A percentile compares a stretch with the other conserved stretches of the same genome.
phyloP scores from a whole-genome alignment of 1,140 invertebrate genomes.

The Fragariocoptes setiger region DNA sequence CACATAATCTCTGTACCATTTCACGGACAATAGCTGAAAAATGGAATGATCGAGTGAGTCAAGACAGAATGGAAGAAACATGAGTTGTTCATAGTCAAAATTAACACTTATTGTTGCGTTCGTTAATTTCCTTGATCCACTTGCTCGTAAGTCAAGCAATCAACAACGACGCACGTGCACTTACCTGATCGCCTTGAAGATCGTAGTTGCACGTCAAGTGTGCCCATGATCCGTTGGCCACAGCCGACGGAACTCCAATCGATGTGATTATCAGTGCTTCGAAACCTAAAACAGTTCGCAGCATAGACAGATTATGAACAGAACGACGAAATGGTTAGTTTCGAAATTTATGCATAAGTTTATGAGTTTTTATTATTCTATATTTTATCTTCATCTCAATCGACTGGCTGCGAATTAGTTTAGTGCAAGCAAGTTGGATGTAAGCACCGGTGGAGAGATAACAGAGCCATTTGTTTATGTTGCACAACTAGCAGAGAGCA shows the following conservation, averaged over 20 bases:
- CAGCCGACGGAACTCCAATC: conserved; percentile 10
- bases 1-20: conserved; percentile 14
- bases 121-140: background rate
- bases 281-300: background rate
- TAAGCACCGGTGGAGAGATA: too few relatives aligned
- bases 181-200: conserved; percentile 14
- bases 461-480: too few relatives aligned
- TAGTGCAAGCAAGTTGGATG: too few relatives aligned
- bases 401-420: too few relatives aligned
- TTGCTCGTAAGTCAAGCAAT: background rate
- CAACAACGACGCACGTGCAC: background rate
- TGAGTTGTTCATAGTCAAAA: background rate
- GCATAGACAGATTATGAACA: background rate
- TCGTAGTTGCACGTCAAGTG: conserved; percentile 17
- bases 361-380: too few relatives aligned
- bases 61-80: background rate
- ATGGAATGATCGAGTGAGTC: background rate
- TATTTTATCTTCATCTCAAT: too few relatives aligned
- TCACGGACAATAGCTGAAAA: conserved; percentile 11
- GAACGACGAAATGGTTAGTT: background rate
- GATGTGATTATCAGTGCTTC: background rate
- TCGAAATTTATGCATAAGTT: too few relatives aligned
- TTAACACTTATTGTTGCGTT: background rate
- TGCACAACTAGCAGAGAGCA: too few relatives aligned
- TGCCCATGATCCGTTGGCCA: conserved; percentile 9